phyloP scores from a whole-genome alignment of 2,888 invertebrate species.

The Piscicola geometra region DNA sequence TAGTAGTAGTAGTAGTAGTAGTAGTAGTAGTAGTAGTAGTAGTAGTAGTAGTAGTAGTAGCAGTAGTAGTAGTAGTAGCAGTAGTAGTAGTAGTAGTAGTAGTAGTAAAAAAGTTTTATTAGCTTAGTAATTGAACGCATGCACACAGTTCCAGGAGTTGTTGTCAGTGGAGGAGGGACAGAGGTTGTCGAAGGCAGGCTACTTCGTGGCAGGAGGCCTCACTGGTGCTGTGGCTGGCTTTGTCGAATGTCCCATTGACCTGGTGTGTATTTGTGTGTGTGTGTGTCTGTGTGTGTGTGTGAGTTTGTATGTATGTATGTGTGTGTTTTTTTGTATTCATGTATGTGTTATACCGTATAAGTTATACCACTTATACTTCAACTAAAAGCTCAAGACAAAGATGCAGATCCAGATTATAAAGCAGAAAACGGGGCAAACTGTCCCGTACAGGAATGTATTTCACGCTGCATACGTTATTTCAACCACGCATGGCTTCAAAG shows the following conservation, averaged over 20 bases:
- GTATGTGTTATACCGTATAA: background rate
- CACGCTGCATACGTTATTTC: conserved; percentile 42
- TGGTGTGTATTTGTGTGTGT: conserved; percentile 37
- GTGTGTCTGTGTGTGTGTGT: background rate
- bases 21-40: conserved; percentile 3
- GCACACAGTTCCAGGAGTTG: conserved; percentile 37
- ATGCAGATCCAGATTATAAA: conserved; percentile 45
- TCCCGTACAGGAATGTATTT: conserved; percentile 43
- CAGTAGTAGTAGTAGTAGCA: background rate
- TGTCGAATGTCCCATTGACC: conserved; percentile 43
- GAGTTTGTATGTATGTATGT: no score
- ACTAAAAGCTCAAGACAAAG: conserved; percentile 41
- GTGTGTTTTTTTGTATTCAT: background rate
- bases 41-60: conserved; percentile 3
- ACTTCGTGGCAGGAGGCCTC: conserved; percentile 41
- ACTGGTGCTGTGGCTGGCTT: conserved; percentile 43
- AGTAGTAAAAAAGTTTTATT: background rate
- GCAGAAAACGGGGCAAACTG: conserved; percentile 37
- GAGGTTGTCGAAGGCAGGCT: conserved; percentile 37
- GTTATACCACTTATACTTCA: background rate
- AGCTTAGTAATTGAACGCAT: background rate
- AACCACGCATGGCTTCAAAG: conserved; percentile 39
- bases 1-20: conserved; percentile 2
- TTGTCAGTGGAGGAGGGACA: conserved; percentile 39
- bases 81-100: background rate